Percentiles rank a stretch among this genome's conserved stretches.
Evolutionary conservation across 2,113 vertebrate genomes (phyloP).

Genomic region (Nettapus auritus): DNA sequence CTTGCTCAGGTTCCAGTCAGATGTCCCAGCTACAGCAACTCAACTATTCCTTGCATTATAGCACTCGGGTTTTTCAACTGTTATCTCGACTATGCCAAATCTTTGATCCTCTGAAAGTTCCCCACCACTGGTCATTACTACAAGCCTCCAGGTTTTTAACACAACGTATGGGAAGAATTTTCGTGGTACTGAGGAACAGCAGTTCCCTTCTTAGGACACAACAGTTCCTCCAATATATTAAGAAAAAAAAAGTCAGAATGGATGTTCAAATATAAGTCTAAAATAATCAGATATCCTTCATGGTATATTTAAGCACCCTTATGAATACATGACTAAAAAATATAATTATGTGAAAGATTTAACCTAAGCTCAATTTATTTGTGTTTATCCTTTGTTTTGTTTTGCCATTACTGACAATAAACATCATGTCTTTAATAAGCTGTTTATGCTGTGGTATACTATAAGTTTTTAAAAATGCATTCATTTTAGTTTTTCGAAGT

Average conservation of each 20-base stretch:
- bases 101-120: constrained; percentile 33
- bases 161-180: neutral
- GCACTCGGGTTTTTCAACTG: neutral
- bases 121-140: constrained; percentile 11
- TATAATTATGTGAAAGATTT: neutral
- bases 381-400: neutral
- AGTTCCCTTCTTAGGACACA: neutral
- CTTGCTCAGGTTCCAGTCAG: neutral
- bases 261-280: neutral
- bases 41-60: neutral
- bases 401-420: neutral
- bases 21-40: neutral
- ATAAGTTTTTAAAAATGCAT: neutral
- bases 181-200: neutral
- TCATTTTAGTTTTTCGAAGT: neutral
- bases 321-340: neutral
- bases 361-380: neutral
- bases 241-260: neutral
- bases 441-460: neutral
- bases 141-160: neutral
- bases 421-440: neutral
- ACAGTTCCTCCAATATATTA: neutral
- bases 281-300: neutral
- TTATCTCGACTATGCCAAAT: neutral
- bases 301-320: neutral